Evolutionary conservation across 2,888 invertebrate species (phyloP), one percentile per base, ranked within the genome.

Genomic region (Phyto melanocephala): DNA sequence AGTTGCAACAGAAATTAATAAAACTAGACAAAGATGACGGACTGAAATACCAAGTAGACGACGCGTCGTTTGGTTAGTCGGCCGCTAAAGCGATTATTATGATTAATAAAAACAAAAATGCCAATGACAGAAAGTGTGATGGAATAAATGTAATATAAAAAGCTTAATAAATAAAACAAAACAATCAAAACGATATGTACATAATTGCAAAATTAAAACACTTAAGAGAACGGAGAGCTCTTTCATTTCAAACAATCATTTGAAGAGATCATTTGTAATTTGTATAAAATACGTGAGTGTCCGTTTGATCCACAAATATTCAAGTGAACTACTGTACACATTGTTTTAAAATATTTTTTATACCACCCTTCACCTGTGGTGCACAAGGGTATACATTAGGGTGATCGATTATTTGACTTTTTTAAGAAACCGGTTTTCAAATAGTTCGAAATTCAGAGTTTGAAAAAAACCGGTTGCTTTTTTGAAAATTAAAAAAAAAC

Each of bases 31-130:
- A 60, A 67, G 62, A 74, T 68, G 37, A 28, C 37, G 54, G 63
- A 35, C 42, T 24, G 13, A 8, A 8, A 15, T 20, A 54, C 20
- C 33, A 54, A 11, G 10, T 37, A 5, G 28, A 20, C 52, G 24
- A 11, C 45, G 20, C 54, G 56, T 10, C 20, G 45, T 24, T 74
- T 17, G 11, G 42, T 28, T 52, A 13, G 1, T 28, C 13, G 42
- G 40, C 17, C 47, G 4, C 67, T 13, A 58, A 40, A 70, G 22
- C 58, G 71, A 76, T 80, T 71, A 71, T 80, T 76, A 71, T 80
- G 50, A 65, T 80, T 76, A 60, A 52, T 63, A 54, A 24, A 58
- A 68, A 58, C 50, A 42, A 67, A 76, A 71, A 76, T 76, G 65
- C 70, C 71, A 71, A 67, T 65, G 60, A 28, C 3, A 28, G 28